Evolutionary conservation across 1,140 invertebrate genomes (phyloP).

Genomic region (Pseudachorutes palmiensis): DNA sequence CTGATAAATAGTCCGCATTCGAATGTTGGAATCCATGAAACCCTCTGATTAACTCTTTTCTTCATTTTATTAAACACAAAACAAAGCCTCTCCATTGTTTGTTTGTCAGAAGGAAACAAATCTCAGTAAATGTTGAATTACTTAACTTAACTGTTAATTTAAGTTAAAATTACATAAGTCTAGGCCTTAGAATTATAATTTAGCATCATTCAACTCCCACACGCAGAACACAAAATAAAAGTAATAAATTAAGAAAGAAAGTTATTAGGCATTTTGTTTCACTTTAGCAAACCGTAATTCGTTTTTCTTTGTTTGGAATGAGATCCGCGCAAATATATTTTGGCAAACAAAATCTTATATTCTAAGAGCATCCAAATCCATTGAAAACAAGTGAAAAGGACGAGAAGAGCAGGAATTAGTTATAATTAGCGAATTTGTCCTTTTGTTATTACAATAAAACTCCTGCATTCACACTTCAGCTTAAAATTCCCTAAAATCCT

Average conservation of each 20-base stretch:
- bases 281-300: not conserved
- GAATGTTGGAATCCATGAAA: not conserved
- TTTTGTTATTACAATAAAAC: no score
- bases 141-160: not conserved
- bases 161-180: not conserved
- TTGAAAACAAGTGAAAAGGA: no score
- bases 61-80: not conserved
- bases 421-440: no score
- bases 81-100: not conserved
- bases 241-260: no score
- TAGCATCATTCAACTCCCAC: no score
- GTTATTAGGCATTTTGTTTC: not conserved
- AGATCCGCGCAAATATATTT: not conserved
- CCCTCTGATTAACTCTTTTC: no score
- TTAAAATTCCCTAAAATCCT: no score
- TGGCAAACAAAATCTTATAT: not conserved
- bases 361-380: no score
- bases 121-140: slow-evolving; percentile 7
- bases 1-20: no score
- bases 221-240: not conserved
- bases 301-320: not conserved
- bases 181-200: no score
- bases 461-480: no score
- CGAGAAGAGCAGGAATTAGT: no score
- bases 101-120: not conserved